Conservation (phyloP, 2,113 vertebrate species). For the Parus major region DNA sequence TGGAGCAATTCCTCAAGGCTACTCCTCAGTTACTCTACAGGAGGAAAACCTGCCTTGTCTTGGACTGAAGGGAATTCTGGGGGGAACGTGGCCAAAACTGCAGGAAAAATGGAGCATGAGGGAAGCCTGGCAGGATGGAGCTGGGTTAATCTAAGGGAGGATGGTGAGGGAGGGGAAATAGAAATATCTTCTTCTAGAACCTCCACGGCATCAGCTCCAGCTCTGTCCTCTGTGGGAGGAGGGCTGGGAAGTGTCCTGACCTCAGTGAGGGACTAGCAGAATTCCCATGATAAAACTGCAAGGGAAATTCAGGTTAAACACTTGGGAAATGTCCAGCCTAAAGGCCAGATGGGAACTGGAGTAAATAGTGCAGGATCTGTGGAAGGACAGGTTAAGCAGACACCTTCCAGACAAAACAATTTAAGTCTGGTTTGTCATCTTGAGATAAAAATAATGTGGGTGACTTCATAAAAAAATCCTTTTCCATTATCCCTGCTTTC, state of each 20-base stretch:
- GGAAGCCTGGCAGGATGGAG: background rate
- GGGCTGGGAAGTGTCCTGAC: background rate
- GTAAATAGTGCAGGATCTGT: background rate
- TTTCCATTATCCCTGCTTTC: background rate
- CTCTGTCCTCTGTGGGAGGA: background rate
- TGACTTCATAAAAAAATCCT: background rate
- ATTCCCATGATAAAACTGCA: background rate
- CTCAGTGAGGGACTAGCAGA: background rate
- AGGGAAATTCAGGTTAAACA: background rate
- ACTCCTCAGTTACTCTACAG: background rate
- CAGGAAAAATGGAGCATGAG: background rate
- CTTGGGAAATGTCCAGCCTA: background rate
- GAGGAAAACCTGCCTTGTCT: background rate
- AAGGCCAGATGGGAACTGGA: background rate
- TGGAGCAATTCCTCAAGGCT: background rate
- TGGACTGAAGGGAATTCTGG: background rate
- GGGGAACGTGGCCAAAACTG: background rate
- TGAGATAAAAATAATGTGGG: background rate
- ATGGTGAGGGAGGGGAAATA: background rate
- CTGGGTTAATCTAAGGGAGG: background rate
- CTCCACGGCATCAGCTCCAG: background rate
- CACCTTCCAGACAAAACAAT: background rate
- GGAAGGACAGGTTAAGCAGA: background rate
- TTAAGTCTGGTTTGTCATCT: background rate
- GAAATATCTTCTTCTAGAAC: background rate